Base-by-base conservation (phyloP, 2,113 vertebrate genomes). In the Sterrhoptilus dennistouni region DNA sequence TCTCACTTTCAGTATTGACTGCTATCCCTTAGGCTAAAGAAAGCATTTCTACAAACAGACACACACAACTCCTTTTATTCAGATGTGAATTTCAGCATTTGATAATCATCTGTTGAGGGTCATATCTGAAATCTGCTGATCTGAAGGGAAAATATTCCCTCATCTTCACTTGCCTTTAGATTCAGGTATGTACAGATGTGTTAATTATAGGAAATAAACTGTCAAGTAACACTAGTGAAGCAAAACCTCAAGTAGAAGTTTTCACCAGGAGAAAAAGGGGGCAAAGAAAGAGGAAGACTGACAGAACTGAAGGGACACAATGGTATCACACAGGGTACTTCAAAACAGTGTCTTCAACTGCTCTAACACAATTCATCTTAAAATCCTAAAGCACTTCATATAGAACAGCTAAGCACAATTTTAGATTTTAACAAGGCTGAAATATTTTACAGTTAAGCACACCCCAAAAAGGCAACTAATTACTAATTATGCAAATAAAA, bases 81-180 rank as follows among this genome's bases (percentile, higher is more conserved):
- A 90, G 76, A 90, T 31, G 38, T 57, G 95, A 95, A 93, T 89
- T 93, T 75, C 52, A 71, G 71, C 57, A 88, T 77, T 76, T 68
- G 76, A 78, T 68, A 93, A 88, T 89, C 60, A 83, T 93, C 52
- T 95, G 40, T 52, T 71, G 69, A 93, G 83, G 64, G 76, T 90
- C 83, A 83, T 16, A 71, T 60, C 56, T 90, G 72, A 95, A 94
- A 88, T 78, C 40, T 4, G 8, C 47, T 49, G 59, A 77, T 82
- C 44, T 95, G 85, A 89, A 83, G 65, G 76, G 61, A 89, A 95
- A 92, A 80, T 42, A 40, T 40, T 70, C 47, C 60, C 76, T 77
- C 76, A 77, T 93, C 44, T 75, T 93, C 71, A 31, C 45, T 56
- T 83, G 79, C 31, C 60, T 90, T 71, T 94, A 64, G 72, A 75